phyloP scores from a whole-genome alignment of 2,888 invertebrate genomes.

The Dysmachus trigonus region DNA sequence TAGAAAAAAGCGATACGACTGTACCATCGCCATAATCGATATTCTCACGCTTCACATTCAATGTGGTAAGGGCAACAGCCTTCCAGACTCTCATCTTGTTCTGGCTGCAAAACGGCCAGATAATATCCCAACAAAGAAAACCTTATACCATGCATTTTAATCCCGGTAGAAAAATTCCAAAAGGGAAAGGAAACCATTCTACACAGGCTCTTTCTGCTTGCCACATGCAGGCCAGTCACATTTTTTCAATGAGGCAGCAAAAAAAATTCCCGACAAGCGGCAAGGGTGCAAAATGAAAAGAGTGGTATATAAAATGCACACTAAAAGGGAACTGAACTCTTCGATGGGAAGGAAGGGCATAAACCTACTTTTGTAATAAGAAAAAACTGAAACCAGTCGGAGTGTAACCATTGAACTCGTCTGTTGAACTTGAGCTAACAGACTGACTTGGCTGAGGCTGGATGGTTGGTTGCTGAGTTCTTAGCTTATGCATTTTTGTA shows the following conservation, averaged over 20 bases:
- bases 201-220: background rate
- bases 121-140: background rate
- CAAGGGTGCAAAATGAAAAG: constrained; percentile 34
- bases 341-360: constrained; percentile 22
- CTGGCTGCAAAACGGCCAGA: background rate
- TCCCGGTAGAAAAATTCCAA: background rate
- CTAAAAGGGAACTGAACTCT: constrained; percentile 41
- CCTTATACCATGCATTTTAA: background rate
- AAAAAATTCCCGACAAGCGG: background rate
- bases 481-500: background rate
- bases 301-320: background rate
- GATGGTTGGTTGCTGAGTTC: background rate
- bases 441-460: background rate
- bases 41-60: background rate
- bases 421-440: background rate
- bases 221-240: background rate
- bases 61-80: background rate
- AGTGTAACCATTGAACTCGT: constrained; percentile 24
- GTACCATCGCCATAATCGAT: background rate
- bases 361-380: constrained; percentile 14
- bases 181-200: background rate
- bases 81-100: background rate
- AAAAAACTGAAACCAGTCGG: constrained; percentile 15
- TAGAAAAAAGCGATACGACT: background rate
- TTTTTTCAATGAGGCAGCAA: background rate